Percentiles rank a stretch among this genome's conserved stretches.
Evolutionary conservation across 2,888 invertebrate genomes (phyloP).

Genomic region (Cartodere bifasciata): DNA sequence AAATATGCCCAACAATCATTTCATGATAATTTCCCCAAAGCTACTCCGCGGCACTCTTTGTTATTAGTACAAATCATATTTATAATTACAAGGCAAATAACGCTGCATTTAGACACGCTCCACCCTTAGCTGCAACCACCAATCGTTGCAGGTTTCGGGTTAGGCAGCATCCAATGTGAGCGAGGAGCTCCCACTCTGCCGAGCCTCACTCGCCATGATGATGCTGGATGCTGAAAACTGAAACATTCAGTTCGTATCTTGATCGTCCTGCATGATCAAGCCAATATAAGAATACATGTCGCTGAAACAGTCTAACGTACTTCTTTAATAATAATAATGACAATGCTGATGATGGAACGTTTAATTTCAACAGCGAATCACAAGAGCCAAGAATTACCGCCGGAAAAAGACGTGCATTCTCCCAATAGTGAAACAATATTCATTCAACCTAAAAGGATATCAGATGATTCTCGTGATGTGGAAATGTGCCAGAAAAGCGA

Average conservation of each 20-base stretch:
- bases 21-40: slow-evolving; percentile 34
- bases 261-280: too few species aligned
- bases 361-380: slow-evolving; percentile 26
- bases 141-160: slow-evolving; percentile 11
- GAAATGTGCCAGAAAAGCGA: slow-evolving; percentile 29
- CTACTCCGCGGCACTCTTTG: slow-evolving; percentile 30
- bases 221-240: too few species aligned
- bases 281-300: too few species aligned
- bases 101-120: slow-evolving; percentile 20
- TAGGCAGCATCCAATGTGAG: too few species aligned
- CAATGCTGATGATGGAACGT: slow-evolving; percentile 40
- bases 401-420: slow-evolving; percentile 22
- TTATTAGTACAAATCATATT: slow-evolving; percentile 38
- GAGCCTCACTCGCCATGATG: too few species aligned
- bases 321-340: slow-evolving; percentile 35
- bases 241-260: too few species aligned
- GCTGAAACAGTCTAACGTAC: too few species aligned
- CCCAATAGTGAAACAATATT: slow-evolving; percentile 26
- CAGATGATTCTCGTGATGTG: slow-evolving; percentile 31
- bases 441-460: slow-evolving; percentile 29
- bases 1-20: slow-evolving; percentile 32
- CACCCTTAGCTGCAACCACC: slow-evolving; percentile 14
- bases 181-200: too few species aligned
- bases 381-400: slow-evolving; percentile 17
- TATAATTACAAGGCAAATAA: slow-evolving; percentile 38